Evolutionary conservation across 64 coral and sea anemone genomes (phyloP), one percentile per base, ranked within the genome.

Genomic region (Stichodactyla helianthus): DNA sequence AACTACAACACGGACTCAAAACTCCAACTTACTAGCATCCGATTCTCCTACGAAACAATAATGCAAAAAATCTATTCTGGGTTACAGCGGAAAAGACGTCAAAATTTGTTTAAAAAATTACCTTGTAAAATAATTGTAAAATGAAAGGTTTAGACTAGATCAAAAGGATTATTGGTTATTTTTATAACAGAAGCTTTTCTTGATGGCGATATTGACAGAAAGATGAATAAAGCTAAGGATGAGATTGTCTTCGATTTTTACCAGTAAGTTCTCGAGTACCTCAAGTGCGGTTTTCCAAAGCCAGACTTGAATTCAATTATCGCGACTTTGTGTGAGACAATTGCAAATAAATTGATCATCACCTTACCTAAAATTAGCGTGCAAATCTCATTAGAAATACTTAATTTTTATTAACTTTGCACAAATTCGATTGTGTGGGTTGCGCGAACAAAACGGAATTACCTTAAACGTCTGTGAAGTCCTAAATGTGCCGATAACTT

Each of bases 231-330:
- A 31, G 28, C 28, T 74, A 31, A 74, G 68, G 8, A 26, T 27
- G 25, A 74, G 68, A 31, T 31, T 65, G 19, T 65, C 22, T 65
- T 60, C 7, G 62, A 23, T n/a, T 74, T 74, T 74, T 74, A 74
- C 68, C 8, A 81, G 78, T 81, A 18, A 79, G 5, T 18, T 81
- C 53, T 81, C 50, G 18, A 81, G 78, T 5, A 81, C 19, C 50
- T 18, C 27, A 53, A 79, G 51, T 20, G 65, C 25, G 25, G 25
- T 35, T 74, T 74, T 31, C 0, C 7, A 79, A 79, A 51, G 50
- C 78, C 50, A 81, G 78, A 81, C 78, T 17, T 20, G 12, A 81
- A 81, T 19, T 81, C 50, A 81, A 81, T 81, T 81, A 81, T 10
- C 68, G 78, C 51, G n/a, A 20, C 20, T 51, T 79, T 51, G 51